Percentiles rank a stretch among this genome's conserved stretches.
Conservation (phyloP, 2,888 invertebrate genomes). For the Aleiodes alternator region DNA sequence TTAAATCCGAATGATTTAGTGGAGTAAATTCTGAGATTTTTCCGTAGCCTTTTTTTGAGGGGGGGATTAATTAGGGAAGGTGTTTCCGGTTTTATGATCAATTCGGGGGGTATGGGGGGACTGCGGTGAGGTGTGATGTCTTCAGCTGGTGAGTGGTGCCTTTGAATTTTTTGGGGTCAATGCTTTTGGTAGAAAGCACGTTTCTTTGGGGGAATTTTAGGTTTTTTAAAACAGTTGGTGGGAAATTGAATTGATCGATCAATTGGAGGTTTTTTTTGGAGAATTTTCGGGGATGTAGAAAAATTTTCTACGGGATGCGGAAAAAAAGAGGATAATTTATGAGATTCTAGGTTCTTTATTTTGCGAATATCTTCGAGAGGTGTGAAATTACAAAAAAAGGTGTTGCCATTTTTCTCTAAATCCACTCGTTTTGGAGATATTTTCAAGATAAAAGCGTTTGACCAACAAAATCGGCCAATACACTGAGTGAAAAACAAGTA, state of each 20-base stretch:
- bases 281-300: too few species aligned
- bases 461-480: too few species aligned
- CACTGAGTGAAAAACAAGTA: too few species aligned
- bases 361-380: too few species aligned
- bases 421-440: too few species aligned
- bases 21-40: constrained; percentile 14
- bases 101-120: not conserved
- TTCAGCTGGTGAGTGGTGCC: constrained; percentile 38
- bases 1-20: constrained; percentile 4
- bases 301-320: too few species aligned
- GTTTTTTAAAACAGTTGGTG: not conserved
- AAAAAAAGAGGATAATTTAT: too few species aligned
- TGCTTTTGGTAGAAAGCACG: not conserved
- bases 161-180: not conserved
- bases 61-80: constrained; percentile 58
- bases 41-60: constrained; percentile 37
- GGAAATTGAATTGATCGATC: not conserved
- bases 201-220: not conserved
- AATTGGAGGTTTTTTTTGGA: not conserved
- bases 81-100: constrained; percentile 41
- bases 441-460: too few species aligned
- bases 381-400: too few species aligned
- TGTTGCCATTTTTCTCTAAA: too few species aligned
- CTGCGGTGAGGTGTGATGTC: constrained; percentile 36
- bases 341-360: too few species aligned